Evolutionary conservation across 2,113 vertebrate genomes (phyloP).

Genomic region (Polypterus senegalus): DNA sequence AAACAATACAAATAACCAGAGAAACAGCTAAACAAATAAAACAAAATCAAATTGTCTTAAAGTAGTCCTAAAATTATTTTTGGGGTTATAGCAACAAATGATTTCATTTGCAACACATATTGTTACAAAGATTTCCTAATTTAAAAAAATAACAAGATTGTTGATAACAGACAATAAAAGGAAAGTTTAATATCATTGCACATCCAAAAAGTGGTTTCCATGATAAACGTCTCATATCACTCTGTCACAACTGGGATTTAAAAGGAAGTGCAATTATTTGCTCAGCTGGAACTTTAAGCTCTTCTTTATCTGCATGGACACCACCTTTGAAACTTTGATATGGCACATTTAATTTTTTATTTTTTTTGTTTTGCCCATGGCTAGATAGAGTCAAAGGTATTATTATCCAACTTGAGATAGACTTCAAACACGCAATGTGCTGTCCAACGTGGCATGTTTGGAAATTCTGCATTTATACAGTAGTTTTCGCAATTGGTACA

Average conservation of each 20-base stretch:
- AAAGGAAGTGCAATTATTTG: slow-evolving; percentile 66
- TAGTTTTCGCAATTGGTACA: slow-evolving; percentile 39
- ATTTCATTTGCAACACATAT: no score
- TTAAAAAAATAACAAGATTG: no score
- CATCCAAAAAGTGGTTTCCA: slow-evolving; percentile 12
- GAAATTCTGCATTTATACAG: slow-evolving; percentile 45
- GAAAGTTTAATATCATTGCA: slow-evolving; percentile 7
- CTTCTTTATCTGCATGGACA: slow-evolving; percentile 30
- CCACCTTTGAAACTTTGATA: slow-evolving; percentile 57
- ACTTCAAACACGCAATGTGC: slow-evolving; percentile 51
- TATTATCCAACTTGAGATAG: slow-evolving; percentile 47
- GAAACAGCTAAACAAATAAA: no score
- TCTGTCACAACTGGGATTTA: slow-evolving; percentile 46
- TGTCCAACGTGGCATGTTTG: slow-evolving; percentile 54
- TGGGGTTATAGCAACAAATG: no score
- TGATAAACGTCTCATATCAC: slow-evolving; percentile 28
- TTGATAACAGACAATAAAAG: not conserved
- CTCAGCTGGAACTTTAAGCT: slow-evolving; percentile 60
- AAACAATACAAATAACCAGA: no score
- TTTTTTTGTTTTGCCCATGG: slow-evolving; percentile 42
- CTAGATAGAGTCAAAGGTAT: slow-evolving; percentile 46
- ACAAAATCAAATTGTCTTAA: no score
- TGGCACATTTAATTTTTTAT: slow-evolving; percentile 37
- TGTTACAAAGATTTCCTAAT: no score
- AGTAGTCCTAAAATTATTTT: no score